Evolutionary conservation across 2,888 invertebrate genomes (phyloP).

Genomic region (Ecliptopera silaceata): DNA sequence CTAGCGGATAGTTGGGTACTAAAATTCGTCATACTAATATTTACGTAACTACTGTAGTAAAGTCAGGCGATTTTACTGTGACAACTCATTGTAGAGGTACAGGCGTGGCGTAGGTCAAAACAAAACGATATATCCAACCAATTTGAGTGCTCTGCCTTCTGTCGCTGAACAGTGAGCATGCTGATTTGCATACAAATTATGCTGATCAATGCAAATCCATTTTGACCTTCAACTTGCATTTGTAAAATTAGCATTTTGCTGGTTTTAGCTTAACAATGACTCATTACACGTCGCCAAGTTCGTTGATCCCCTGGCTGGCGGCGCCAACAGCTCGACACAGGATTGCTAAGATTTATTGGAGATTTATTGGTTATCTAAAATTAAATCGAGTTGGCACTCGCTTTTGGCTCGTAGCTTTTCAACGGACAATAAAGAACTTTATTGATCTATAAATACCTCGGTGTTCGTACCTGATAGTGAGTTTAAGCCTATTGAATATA

Average conservation of each 20-base stretch:
- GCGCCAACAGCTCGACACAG: slow-evolving; percentile 34
- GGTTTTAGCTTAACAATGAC: slow-evolving; percentile 40
- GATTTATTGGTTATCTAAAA: slow-evolving; percentile 30
- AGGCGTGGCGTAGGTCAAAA: too few species aligned
- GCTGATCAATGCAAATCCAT: slow-evolving; percentile 48
- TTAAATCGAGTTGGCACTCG: slow-evolving; percentile 28
- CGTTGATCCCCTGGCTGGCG: slow-evolving; percentile 38
- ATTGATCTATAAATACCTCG: slow-evolving; percentile 24
- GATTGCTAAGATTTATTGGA: slow-evolving; percentile 34
- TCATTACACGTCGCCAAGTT: slow-evolving; percentile 40
- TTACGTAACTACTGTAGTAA: too few species aligned
- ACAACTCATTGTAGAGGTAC: too few species aligned
- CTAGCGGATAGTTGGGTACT: too few species aligned
- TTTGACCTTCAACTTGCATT: slow-evolving; percentile 47
- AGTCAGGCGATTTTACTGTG: too few species aligned
- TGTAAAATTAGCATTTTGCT: slow-evolving; percentile 5
- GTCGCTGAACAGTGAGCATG: slow-evolving; percentile 11
- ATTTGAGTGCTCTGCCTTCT: not conserved
- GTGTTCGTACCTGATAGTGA: slow-evolving; percentile 5
- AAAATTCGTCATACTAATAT: too few species aligned
- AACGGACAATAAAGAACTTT: slow-evolving; percentile 22
- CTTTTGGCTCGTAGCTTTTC: slow-evolving; percentile 14
- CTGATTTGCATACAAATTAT: slow-evolving; percentile 46
- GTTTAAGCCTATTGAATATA: not conserved
- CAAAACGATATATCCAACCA: too few species aligned